A percentile compares a stretch with the other conserved stretches of the same genome.
phyloP scores from a whole-genome alignment of 2,888 invertebrate genomes.

The Leistus spinibarbis region DNA sequence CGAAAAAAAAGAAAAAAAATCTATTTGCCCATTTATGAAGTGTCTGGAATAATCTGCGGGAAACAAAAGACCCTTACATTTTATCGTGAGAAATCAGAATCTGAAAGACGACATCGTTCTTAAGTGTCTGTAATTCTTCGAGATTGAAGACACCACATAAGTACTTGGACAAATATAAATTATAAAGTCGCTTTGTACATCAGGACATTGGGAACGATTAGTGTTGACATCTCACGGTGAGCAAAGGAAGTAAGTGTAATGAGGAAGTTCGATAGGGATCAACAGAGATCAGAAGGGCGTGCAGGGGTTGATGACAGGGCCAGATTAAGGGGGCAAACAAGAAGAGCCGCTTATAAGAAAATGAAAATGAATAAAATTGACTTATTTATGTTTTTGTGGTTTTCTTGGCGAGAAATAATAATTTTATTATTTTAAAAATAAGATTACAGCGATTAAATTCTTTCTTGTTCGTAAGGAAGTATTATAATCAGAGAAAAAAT shows the following conservation, averaged over 20 bases:
- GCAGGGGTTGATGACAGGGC: conserved; percentile 46
- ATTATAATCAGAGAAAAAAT: too few species aligned
- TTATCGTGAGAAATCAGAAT: neutral
- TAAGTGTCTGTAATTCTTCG: neutral
- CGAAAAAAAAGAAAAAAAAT: too few species aligned
- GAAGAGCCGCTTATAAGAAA: neutral
- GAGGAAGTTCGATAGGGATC: conserved; percentile 41
- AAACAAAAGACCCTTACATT: neutral
- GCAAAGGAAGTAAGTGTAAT: conserved; percentile 36
- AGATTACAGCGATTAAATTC: too few species aligned
- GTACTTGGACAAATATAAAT: conserved; percentile 18
- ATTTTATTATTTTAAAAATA: too few species aligned
- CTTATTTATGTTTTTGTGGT: too few species aligned
- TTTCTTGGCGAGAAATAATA: too few species aligned
- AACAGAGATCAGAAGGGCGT: neutral
- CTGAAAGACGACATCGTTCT: neutral
- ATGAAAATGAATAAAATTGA: too few species aligned
- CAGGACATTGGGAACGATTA: conserved; percentile 40
- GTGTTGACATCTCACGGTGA: conserved; percentile 46
- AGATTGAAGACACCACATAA: conserved; percentile 15
- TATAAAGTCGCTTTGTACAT: conserved; percentile 22
- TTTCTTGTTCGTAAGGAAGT: too few species aligned
- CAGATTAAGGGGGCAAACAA: conserved; percentile 52
- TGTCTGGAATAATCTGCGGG: too few species aligned
- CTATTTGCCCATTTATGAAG: too few species aligned